Base-by-base conservation (phyloP, 2,113 vertebrate species). In the Emydura subglobosa region DNA sequence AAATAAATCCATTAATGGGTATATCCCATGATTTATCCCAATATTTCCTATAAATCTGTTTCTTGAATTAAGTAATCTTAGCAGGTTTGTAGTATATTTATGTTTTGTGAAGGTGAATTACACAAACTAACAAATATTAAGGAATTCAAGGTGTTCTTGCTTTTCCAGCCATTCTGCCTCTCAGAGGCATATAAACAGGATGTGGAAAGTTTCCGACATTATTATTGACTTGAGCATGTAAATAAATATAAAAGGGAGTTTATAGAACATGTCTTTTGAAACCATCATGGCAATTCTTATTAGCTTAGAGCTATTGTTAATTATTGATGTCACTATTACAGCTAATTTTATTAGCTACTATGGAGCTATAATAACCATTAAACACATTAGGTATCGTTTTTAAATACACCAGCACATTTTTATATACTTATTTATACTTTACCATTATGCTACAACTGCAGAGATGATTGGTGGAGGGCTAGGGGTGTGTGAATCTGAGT, bases 291-390 rank as follows among this genome's bases (percentile, higher is more conserved):
- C 49, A 79, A 51, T 53, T 44, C 22, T 39, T 79, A 87, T 53
- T 87, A 74, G 65, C 78, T 47, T 79, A 53, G 39, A 83, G n/a
- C 39, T 79, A 79, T 83, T 87, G 53, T 44, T 57, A 65, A 82
- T 80, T 82, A 83, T 87, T 92, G 68, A 83, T 92, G 55, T 83
- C 81, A 87, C 54, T 79, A 92, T 88, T 92, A 55, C 21, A 24
- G 72, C 39, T 87, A 87, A 87, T 87, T 83, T 87, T 92, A 83
- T 83, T 87, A 79, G 85, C 72, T 92, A 49, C 47, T 68, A 34
- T 87, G 57, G 65, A 91, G 54, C 79, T 87, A 22, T 83, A 83
- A 86, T 83, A 87, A 27, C 68, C 79, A 78, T 82, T 91, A 82
- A 83, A 53, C 65, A 92, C 85, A 83, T 76, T 82, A 59, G 72